These are phyloP conservation scores for Tetramorium parvispinum DNA, from an alignment of 1,140 invertebrate genomes.

Conservation along the genomic window DNA sequence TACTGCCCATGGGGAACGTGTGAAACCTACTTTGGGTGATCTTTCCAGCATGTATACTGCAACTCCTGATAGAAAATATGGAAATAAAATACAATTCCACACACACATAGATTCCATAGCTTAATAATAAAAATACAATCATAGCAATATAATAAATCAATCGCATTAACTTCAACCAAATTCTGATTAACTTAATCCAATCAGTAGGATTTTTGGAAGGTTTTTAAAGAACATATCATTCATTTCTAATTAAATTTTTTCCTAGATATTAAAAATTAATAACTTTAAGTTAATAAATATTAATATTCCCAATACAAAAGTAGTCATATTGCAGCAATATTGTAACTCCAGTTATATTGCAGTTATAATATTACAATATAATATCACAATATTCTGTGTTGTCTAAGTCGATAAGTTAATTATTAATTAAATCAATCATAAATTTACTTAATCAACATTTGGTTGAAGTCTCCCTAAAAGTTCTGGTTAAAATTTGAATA, in stretches of 20 bases:
- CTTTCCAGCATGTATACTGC: slow-evolving; percentile 91
- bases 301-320: not conserved
- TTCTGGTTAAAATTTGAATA: not conserved
- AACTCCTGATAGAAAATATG: slow-evolving; percentile 87
- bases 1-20: slow-evolving; percentile 93
- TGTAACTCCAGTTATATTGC: too few relatives aligned
- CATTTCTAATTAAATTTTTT: not conserved
- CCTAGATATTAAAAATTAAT: not conserved
- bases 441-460: not conserved
- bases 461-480: not conserved
- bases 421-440: not conserved
- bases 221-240: not conserved
- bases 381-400: too few relatives aligned
- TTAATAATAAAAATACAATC: not conserved
- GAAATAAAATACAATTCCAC: slow-evolving; percentile 61
- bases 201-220: not conserved
- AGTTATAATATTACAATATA: too few relatives aligned
- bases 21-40: slow-evolving; percentile 88
- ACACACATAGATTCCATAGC: not conserved
- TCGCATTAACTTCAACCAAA: not conserved
- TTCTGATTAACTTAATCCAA: not conserved
- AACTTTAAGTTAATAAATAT: not conserved
- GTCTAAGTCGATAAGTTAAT: not conserved
- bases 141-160: not conserved
- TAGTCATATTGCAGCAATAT: too few relatives aligned